Evolutionary conservation across 2,888 invertebrate species (phyloP), one percentile per base, ranked within the genome.

Genomic region (Scaptodrosophila latifasciaeformis): DNA sequence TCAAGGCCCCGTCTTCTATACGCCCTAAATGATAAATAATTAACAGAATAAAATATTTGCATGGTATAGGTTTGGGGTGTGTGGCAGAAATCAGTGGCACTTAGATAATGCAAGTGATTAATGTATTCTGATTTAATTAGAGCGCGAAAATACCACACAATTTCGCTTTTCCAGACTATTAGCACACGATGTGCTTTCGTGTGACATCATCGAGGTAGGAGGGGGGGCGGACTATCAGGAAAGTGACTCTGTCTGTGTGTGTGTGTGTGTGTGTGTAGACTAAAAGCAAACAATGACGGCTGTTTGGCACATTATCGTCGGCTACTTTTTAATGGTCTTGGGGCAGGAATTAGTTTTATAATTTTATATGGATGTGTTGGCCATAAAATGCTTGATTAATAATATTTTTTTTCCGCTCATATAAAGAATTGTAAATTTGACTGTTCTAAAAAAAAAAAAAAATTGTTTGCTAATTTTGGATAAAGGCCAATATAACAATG

Each of bases 291-390:
- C 37, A 10, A 13, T 5, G 4, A 6, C 35, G 17, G 12, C 37
- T 60, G 57, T 43, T 15, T 58, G 61, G 13, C 78, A 74, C 72
- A 72, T 77, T 72, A 77, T 72, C 71, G 78, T 81, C n/a, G n/a
- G n/a, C n/a, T n/a, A n/a, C n/a, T 70, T 80, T 70, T 80, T 78
- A 80, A 77, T 80, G 81, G 78, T 30, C 31, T 29, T 17, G 46
- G 67, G 51, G 46, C 72, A 77, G 77, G 67, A 80, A 72, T 72
- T 72, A 80, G 72, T 75, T 80, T 59, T 65, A n/a, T n/a, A n/a
- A n/a, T n/a, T n/a, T n/a, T n/a, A n/a, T n/a, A n/a, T n/a, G n/a
- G n/a, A n/a, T 57, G 37, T 15, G 37, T 5, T 19, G 37, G 37
- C 15, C 15, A 37, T 37, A 37, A 15, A 37, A 37, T n/a, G n/a